Evolutionary conservation across 2,797 vertebrate genomes (phyloP), one percentile per base, ranked within the genome.

Genomic region (Arrhamphus sclerolepis): DNA sequence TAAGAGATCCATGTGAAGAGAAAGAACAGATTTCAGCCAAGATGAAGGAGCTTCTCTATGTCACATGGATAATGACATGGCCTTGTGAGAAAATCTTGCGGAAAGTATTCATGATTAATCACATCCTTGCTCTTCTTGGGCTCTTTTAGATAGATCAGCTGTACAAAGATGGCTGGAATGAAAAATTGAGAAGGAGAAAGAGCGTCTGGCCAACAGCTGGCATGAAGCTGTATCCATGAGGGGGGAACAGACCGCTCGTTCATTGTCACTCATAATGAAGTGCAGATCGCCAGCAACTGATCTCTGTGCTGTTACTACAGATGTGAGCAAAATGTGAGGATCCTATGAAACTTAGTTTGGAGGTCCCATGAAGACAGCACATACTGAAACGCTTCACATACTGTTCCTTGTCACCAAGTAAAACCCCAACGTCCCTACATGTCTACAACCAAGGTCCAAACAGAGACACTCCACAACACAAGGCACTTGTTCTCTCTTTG

Each of bases 151-250:
- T 60, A 55, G 44, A 77, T 80, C 75, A 79, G 76, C 74, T 77
- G 64, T 69, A 65, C 42, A 53, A 55, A 78, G 70, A 72, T 59
- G 67, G 55, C 46, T 4, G 49, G 24, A 70, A 48, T 46, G 56
- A 20, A 24, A 14, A 46, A 38, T n/a, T n/a, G n/a, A 59, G 39
- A 68, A 31, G 46, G 26, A 49, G 39, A 40, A n/a, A 7, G 28
- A 26, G 49, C 39, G 61, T 73, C 77, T 65, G 56, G 55, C 46
- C 43, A 73, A 75, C 74, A 87, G 81, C 78, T 84, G 84, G 64
- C 70, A 46, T 3, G 46, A 68, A 62, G 75, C 71, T 75, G 72
- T 11, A 28, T 72, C 53, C 21, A 28, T 34, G 19, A 64, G 16
- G 56, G 65, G 22, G 24, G 16, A 61, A 80, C 66, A 79, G 34